Evolutionary conservation across 2,113 vertebrate genomes (phyloP).

Genomic region (Platysteira castanea): DNA sequence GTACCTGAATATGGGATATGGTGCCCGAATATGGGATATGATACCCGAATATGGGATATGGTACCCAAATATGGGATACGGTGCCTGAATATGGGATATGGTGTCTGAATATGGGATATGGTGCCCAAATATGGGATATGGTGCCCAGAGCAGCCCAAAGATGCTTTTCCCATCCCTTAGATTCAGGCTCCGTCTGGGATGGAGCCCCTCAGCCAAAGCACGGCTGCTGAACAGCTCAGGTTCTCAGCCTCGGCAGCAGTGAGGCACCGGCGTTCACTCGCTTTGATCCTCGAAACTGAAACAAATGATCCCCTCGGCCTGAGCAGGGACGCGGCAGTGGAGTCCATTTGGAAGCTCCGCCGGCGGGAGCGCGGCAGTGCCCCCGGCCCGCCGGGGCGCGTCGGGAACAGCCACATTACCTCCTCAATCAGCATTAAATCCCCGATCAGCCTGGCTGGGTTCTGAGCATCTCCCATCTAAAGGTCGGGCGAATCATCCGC

Average conservation of each 20-base stretch:
- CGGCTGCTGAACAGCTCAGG: not conserved
- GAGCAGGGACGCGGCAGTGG: not conserved
- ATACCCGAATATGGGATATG: not conserved
- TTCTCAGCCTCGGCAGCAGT: not conserved
- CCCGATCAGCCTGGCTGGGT: conserved; percentile 7
- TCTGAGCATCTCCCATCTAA: not conserved
- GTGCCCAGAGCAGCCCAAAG: not conserved
- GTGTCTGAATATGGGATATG: not conserved
- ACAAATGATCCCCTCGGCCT: not conserved
- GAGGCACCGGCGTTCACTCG: rapidly evolving
- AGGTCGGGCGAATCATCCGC: conserved; percentile 1
- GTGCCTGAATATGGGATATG: rapidly evolving
- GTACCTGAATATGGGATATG: rapidly evolving
- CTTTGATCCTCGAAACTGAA: not conserved
- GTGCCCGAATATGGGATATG: not conserved
- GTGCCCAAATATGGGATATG: not conserved
- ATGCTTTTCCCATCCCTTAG: not conserved
- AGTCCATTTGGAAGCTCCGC: conserved; percentile 5
- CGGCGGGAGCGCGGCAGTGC: not conserved
- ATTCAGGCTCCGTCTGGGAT: not conserved
- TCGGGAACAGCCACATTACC: not conserved
- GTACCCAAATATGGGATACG: not conserved
- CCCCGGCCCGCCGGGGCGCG: not conserved
- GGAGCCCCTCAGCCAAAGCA: not conserved
- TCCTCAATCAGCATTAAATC: conserved; percentile 39